A percentile compares a stretch with the other conserved stretches of the same genome.
Evolutionary conservation across 2,888 invertebrate genomes (phyloP).

Genomic region (Branchellion lobata): DNA sequence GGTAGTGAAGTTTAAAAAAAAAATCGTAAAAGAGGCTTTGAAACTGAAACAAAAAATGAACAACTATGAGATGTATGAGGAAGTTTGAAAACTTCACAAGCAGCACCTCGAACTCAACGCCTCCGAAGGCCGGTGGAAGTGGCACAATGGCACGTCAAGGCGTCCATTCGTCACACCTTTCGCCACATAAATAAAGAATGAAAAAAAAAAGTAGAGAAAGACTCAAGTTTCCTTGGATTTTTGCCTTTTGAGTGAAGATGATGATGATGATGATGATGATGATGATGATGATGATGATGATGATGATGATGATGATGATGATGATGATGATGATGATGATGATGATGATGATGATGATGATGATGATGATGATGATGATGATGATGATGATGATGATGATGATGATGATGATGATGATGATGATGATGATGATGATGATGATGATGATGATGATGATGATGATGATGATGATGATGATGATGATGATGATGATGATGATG

Average conservation of each 20-base stretch:
- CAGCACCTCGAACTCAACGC: too few relatives aligned
- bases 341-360: slow-evolving; percentile 31
- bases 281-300: slow-evolving; percentile 32
- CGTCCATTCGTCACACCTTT: too few relatives aligned
- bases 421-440: slow-evolving; percentile 8
- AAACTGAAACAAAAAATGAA: too few relatives aligned
- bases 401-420: slow-evolving; percentile 31
- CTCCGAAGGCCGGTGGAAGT: too few relatives aligned
- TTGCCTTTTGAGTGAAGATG: neutral
- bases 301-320: slow-evolving; percentile 21
- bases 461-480: neutral
- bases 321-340: slow-evolving; percentile 26
- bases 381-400: slow-evolving; percentile 28
- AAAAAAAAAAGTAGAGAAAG: too few relatives aligned
- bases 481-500: neutral
- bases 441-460: slow-evolving; percentile 3
- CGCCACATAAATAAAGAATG: too few relatives aligned
- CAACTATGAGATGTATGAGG: too few relatives aligned
- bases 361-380: slow-evolving; percentile 31
- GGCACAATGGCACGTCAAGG: too few relatives aligned
- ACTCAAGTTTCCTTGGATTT: too few relatives aligned
- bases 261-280: slow-evolving; percentile 25
- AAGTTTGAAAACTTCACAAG: too few relatives aligned
- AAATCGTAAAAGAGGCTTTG: too few relatives aligned
- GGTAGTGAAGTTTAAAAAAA: too few relatives aligned